These are phyloP conservation scores for Tuta absoluta DNA, from an alignment of 2,888 invertebrate genomes.

Conservation along the genomic window DNA sequence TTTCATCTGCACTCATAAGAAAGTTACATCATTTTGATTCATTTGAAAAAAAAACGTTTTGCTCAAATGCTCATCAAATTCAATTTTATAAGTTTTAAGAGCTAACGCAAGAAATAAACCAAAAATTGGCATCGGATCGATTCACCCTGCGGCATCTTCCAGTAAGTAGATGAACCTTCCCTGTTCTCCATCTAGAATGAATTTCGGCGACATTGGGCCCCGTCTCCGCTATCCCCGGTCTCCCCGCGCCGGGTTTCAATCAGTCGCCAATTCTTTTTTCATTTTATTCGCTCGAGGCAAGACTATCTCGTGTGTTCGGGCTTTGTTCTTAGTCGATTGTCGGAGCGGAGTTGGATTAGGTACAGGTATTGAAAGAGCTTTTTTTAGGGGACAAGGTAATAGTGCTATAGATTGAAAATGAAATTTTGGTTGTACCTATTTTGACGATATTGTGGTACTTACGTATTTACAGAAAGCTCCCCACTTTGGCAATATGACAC, in stretches of 20 bases:
- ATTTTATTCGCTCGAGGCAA: slow-evolving; percentile 34
- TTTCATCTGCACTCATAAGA: too few species aligned
- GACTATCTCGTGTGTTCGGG: slow-evolving; percentile 20
- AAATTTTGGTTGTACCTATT: neutral
- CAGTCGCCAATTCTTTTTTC: slow-evolving; percentile 42
- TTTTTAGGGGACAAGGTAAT: slow-evolving; percentile 6
- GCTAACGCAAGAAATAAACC: too few species aligned
- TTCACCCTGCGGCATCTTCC: slow-evolving; percentile 9
- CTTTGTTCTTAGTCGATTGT: slow-evolving; percentile 24
- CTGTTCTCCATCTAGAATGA: slow-evolving; percentile 26
- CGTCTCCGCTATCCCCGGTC: neutral
- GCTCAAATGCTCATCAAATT: too few species aligned
- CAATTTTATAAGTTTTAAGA: too few species aligned
- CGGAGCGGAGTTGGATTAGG: slow-evolving; percentile 7
- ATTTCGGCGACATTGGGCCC: slow-evolving; percentile 39
- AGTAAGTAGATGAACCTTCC: slow-evolving; percentile 26
- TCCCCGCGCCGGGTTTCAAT: slow-evolving; percentile 44
- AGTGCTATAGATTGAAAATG: neutral
- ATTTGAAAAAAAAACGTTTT: too few species aligned
- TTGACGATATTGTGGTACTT: neutral
- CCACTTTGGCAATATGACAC: too few species aligned
- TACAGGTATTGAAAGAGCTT: slow-evolving; percentile 8
- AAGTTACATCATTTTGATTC: too few species aligned
- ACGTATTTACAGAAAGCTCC: too few species aligned
- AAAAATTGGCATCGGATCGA: neutral